Percentiles rank a stretch among this genome's conserved stretches.
Conservation (phyloP, 1,140 invertebrate species). For the Protaetia brevitarsis region DNA sequence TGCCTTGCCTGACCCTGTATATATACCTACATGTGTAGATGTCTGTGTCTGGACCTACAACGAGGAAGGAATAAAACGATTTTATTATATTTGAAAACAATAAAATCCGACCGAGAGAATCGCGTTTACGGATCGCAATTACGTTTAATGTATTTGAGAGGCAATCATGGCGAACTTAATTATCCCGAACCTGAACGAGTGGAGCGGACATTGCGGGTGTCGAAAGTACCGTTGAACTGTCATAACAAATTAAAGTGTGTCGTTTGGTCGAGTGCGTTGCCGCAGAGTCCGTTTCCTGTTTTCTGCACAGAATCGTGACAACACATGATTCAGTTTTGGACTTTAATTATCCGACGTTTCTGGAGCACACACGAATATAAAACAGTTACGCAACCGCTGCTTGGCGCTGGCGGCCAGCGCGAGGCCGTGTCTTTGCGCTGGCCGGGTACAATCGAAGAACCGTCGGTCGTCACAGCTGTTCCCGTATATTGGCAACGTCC, state of each 20-base stretch:
- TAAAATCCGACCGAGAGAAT: not conserved
- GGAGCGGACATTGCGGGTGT: not conserved
- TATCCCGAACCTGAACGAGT: not conserved
- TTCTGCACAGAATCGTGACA: constrained; percentile 12
- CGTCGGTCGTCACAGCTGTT: not conserved
- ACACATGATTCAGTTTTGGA: not conserved
- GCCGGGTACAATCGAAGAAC: not conserved
- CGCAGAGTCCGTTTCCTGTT: not conserved
- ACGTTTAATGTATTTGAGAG: constrained; percentile 6
- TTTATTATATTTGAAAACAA: constrained; percentile 4
- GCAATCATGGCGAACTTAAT: constrained; percentile 12
- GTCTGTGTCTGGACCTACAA: not conserved
- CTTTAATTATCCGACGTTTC: constrained; percentile 9
- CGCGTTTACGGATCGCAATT: not conserved
- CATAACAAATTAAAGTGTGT: constrained; percentile 13
- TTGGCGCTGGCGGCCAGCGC: not conserved
- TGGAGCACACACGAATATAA: not conserved
- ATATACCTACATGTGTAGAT: not conserved
- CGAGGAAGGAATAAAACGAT: not conserved
- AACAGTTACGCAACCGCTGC: not conserved
- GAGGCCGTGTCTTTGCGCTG: not conserved
- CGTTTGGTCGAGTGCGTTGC: not conserved
- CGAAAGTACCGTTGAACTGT: constrained; percentile 15
- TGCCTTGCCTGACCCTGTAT: too few species aligned
- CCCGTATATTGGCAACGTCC: not conserved